Evolutionary conservation across 2,797 vertebrate genomes (phyloP).

Genomic region (Danio albolineatus): DNA sequence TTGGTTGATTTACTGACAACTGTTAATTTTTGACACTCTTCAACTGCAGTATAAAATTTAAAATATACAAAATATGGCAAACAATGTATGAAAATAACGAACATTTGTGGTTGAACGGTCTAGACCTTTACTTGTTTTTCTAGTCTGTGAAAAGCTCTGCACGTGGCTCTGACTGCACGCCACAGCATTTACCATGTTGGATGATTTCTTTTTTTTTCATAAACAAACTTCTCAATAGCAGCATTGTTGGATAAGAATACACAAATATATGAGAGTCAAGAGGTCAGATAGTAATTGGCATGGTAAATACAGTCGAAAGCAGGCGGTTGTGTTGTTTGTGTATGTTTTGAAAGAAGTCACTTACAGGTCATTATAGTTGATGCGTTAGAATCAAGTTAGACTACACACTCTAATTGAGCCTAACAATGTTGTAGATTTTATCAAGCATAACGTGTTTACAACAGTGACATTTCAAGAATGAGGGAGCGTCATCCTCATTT

Average conservation of each 20-base stretch:
- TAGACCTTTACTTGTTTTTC: background rate
- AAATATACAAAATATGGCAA: too few species aligned
- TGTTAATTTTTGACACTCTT: too few species aligned
- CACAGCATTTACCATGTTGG: constrained; percentile 13
- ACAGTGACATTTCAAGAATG: background rate
- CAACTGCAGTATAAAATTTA: too few species aligned
- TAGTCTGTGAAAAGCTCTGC: constrained; percentile 2
- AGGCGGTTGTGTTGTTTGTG: constrained; percentile 20
- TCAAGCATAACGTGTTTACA: background rate
- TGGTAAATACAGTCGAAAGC: background rate
- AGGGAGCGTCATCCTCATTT: background rate
- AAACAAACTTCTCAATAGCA: constrained; percentile 26
- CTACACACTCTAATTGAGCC: background rate
- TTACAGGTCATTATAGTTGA: background rate
- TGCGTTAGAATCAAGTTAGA: background rate
- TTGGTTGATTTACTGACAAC: too few species aligned
- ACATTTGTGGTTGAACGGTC: too few species aligned
- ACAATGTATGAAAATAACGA: too few species aligned
- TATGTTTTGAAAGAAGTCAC: constrained; percentile 10
- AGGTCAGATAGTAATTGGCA: constrained; percentile 12
- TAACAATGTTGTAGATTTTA: background rate
- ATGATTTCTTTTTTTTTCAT: constrained; percentile 5
- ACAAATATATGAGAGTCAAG: constrained; percentile 35
- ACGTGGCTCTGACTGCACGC: background rate
- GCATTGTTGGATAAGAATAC: constrained; percentile 23